Conservation (phyloP, 2,797 vertebrate genomes). For the Lagocephalus sceleratus region DNA sequence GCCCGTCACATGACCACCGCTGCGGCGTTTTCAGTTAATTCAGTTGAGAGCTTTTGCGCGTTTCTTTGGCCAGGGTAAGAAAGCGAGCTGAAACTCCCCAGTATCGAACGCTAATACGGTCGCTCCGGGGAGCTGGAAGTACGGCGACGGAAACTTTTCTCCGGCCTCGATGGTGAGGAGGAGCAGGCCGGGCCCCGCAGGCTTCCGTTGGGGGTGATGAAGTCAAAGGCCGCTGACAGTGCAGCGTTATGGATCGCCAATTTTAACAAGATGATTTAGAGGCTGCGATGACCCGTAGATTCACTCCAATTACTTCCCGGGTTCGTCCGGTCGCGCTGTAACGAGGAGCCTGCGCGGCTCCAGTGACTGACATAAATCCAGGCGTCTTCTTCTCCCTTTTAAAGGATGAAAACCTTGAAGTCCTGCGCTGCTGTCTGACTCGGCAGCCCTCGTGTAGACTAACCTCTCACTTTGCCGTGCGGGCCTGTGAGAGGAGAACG, state of each 20-base stretch:
- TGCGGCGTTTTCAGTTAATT: no score
- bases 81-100: no score
- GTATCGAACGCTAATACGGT: no score
- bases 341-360: conserved; percentile 42
- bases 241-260: conserved; percentile 41
- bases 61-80: no score
- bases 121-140: no score
- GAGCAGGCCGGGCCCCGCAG: not conserved
- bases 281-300: conserved; percentile 40
- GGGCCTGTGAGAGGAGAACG: conserved; percentile 8
- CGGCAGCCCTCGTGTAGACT: not conserved
- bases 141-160: no score
- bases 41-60: no score
- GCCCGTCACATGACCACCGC: no score
- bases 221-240: conserved; percentile 34
- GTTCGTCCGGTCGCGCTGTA: conserved; percentile 33
- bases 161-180: not conserved
- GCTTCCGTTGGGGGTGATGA: conserved; percentile 2
- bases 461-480: not conserved
- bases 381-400: not conserved
- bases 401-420: not conserved
- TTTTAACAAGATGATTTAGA: conserved; percentile 50
- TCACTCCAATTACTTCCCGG: conserved; percentile 48
- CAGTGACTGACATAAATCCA: conserved; percentile 4
- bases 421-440: not conserved